Percentiles rank a stretch among this genome's conserved stretches.
phyloP scores from a whole-genome alignment of 2,888 invertebrate genomes.

The Cheiracanthium punctorium region DNA sequence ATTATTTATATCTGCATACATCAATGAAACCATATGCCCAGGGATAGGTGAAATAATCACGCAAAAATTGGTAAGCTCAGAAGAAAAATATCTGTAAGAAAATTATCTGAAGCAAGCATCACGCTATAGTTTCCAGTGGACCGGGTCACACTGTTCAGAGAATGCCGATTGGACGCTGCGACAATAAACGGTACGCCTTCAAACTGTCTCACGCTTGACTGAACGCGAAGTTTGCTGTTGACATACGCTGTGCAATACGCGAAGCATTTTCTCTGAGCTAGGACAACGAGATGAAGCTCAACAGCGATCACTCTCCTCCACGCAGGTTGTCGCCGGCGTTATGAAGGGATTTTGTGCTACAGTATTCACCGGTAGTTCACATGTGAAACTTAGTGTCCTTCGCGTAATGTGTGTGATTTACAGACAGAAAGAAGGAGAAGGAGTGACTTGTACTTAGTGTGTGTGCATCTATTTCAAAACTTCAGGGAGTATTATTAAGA shows the following conservation, averaged over 20 bases:
- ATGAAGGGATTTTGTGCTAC: neutral
- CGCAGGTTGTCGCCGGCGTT: neutral
- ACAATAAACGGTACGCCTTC: conserved; percentile 66
- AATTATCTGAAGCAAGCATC: conserved; percentile 41
- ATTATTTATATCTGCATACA: neutral
- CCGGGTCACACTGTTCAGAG: conserved; percentile 57
- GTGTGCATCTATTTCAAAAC: too few species aligned
- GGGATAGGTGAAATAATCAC: neutral
- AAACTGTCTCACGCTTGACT: conserved; percentile 53
- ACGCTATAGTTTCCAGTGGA: conserved; percentile 48
- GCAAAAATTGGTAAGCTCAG: neutral
- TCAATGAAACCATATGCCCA: neutral
- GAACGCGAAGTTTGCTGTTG: conserved; percentile 21
- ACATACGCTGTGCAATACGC: conserved; percentile 42
- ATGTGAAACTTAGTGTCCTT: too few species aligned
- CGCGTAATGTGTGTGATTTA: too few species aligned
- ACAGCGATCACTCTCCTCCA: neutral
- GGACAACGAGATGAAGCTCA: neutral
- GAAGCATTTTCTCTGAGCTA: conserved; percentile 12
- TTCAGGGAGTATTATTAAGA: too few species aligned
- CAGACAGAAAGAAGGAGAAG: too few species aligned
- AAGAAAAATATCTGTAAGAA: neutral
- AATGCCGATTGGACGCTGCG: conserved; percentile 45
- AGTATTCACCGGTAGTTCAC: neutral
- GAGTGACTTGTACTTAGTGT: too few species aligned